These are phyloP conservation scores for Plebejus melissa DNA, from an alignment of 2,888 invertebrate species.

Conservation along the genomic window DNA sequence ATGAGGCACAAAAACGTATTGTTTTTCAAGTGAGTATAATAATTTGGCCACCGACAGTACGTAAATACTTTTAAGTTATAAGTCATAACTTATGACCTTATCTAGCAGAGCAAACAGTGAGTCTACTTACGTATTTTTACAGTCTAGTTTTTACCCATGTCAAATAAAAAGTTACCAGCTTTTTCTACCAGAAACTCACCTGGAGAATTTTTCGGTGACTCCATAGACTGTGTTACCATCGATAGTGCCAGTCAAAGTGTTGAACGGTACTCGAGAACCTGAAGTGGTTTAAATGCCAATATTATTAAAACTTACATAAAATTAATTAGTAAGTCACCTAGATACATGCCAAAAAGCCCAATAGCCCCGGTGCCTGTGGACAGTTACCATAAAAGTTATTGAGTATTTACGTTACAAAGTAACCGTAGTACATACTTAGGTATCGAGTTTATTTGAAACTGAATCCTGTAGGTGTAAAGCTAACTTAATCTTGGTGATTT, in stretches of 20 bases:
- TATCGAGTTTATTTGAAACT: not conserved
- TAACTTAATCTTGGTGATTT: no score
- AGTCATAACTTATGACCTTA: no score
- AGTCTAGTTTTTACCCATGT: not conserved
- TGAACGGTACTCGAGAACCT: constrained; percentile 92
- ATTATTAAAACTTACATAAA: constrained; percentile 22
- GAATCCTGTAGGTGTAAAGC: no score
- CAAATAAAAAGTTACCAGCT: not conserved
- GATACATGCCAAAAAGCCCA: not conserved
- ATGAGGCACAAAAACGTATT: no score
- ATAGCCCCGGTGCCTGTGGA: not conserved
- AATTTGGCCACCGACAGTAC: no score
- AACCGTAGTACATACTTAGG: not conserved
- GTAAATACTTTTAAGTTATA: no score
- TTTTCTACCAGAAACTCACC: constrained; percentile 59
- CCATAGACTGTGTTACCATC: constrained; percentile 96
- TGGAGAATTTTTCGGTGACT: constrained; percentile 88
- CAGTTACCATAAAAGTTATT: not conserved
- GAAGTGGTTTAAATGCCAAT: constrained; percentile 39
- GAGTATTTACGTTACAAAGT: not conserved
- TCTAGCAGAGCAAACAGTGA: no score
- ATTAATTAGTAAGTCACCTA: not conserved
- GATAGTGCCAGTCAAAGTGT: constrained; percentile 90
- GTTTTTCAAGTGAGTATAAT: no score
- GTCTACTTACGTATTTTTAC: no score